Evolutionary conservation across 2,113 vertebrate genomes (phyloP).

Genomic region (human): GRCh38 chr20:3342501-3343000

Average conservation of each 20-base stretch:
- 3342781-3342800: background rate
- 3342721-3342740: background rate
- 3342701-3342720: background rate
- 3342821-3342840: background rate
- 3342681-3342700: background rate
- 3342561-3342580: background rate
- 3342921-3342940: background rate
- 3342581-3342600: conserved; percentile 27
- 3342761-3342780: background rate
- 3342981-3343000: no score
- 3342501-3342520: background rate
- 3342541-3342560: background rate
- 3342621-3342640: background rate
- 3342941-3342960: background rate
- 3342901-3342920: background rate
- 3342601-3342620: background rate
- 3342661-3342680: conserved; percentile 41
- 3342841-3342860: background rate
- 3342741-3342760: background rate
- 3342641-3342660: conserved; percentile 12
- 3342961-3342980: no score
- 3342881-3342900: background rate
- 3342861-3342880: background rate
- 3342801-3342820: background rate
- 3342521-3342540: background rate